A percentile compares a stretch with the other conserved stretches of the same genome.
Evolutionary conservation across 2,888 invertebrate species (phyloP).

Genomic region (Nomada ferruginata): DNA sequence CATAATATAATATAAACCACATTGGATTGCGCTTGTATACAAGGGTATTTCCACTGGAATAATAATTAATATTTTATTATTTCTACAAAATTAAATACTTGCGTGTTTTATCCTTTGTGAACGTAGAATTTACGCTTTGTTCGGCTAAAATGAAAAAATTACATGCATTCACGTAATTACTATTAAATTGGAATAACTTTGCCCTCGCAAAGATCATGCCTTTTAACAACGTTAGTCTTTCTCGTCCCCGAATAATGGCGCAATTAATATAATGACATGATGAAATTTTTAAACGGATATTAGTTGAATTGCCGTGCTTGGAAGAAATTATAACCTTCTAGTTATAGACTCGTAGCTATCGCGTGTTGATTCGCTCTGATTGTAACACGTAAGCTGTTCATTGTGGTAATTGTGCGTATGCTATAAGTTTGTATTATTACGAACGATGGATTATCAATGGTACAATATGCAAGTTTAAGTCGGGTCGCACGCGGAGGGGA

Average conservation of each 20-base stretch:
- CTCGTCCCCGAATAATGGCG: background rate
- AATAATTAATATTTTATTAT: too few species aligned
- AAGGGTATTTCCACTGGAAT: too few species aligned
- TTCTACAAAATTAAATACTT: too few species aligned
- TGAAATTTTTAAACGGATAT: constrained; percentile 25
- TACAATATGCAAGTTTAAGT: too few species aligned
- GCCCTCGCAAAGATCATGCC: background rate
- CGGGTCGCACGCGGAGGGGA: too few species aligned
- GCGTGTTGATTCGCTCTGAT: constrained; percentile 1
- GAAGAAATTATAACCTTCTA: constrained; percentile 21
- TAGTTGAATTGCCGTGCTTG: constrained; percentile 27
- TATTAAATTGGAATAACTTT: background rate
- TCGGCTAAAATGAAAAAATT: background rate
- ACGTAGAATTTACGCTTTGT: too few species aligned
- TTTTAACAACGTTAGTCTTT: constrained; percentile 1
- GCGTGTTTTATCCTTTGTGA: too few species aligned
- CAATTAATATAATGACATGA: constrained; percentile 30
- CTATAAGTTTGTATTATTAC: constrained; percentile 4
- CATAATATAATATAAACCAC: too few species aligned
- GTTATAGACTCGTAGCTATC: background rate
- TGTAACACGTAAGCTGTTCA: constrained; percentile 15
- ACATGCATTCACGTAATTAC: background rate
- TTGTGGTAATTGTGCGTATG: background rate
- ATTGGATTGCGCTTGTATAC: too few species aligned
- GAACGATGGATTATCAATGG: constrained; percentile 12